Percentiles rank a stretch among this genome's conserved stretches.
Conservation (phyloP, 2,113 vertebrate genomes). For the Clarias macrocephalus region DNA sequence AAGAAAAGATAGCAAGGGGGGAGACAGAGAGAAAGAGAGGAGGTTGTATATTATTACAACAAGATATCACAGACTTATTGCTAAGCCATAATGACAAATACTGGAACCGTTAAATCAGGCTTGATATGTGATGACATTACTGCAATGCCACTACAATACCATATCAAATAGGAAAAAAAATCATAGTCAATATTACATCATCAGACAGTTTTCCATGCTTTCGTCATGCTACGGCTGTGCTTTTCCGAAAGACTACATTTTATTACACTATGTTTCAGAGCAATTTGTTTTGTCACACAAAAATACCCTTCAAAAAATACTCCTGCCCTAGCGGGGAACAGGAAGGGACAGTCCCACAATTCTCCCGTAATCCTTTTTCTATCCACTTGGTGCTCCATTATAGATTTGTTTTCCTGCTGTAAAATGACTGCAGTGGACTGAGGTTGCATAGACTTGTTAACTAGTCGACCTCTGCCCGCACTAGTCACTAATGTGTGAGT, state of each 20-base stretch:
- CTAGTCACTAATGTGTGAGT: neutral
- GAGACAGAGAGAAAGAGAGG: conserved; percentile 44
- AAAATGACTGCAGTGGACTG: conserved; percentile 66
- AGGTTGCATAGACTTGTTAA: neutral
- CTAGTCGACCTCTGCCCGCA: neutral
- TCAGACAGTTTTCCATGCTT: neutral
- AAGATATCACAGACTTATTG: conserved; percentile 35
- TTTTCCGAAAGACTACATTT: neutral
- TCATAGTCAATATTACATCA: neutral
- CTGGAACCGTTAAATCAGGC: conserved; percentile 58
- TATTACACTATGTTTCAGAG: neutral
- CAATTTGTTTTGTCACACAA: neutral
- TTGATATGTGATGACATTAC: conserved; percentile 69
- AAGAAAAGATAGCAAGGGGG: conserved; percentile 48
- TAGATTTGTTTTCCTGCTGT: conserved; percentile 65
- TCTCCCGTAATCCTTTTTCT: conserved; percentile 65
- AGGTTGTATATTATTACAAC: conserved; percentile 50
- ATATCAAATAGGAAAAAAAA: neutral
- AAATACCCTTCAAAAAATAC: conserved; percentile 1
- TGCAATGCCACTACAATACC: conserved; percentile 47
- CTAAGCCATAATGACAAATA: conserved; percentile 66
- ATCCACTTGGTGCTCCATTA: conserved; percentile 69
- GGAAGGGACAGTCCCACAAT: conserved; percentile 52
- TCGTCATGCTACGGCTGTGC: neutral
- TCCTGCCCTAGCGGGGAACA: conserved; percentile 30